phyloP scores from a whole-genome alignment of 2,113 vertebrate species.

The Daphoenositta chrysoptera region DNA sequence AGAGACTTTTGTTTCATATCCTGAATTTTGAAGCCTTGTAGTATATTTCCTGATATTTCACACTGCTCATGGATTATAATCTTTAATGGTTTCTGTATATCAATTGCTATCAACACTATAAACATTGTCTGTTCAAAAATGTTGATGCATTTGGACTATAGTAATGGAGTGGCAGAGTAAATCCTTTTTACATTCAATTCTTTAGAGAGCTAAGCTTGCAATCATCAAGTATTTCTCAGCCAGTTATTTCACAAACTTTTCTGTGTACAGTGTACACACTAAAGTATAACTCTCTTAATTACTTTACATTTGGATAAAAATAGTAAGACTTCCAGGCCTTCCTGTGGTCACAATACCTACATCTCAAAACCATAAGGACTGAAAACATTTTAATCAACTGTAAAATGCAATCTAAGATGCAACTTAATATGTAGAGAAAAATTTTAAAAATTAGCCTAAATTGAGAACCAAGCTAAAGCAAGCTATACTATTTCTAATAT shows the following conservation, averaged over 20 bases:
- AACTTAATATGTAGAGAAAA: background rate
- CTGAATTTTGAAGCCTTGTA: background rate
- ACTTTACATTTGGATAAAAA: background rate
- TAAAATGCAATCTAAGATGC: background rate
- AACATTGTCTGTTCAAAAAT: background rate
- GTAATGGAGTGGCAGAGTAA: background rate
- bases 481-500: background rate
- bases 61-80: background rate
- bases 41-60: background rate
- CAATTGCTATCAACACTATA: background rate
- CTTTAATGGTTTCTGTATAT: background rate
- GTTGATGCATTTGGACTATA: background rate
- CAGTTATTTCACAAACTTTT: background rate
- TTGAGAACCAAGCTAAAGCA: background rate
- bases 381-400: background rate
- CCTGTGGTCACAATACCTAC: background rate
- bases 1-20: background rate
- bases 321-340: background rate
- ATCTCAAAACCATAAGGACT: background rate
- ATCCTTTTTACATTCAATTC: rapidly evolving
- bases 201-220: background rate
- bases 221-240: background rate
- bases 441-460: background rate
- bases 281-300: background rate
- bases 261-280: background rate